Base-by-base conservation (phyloP, 37 sponge, comb jelly and placozoan species). In the Ephydatia muelleri region DNA sequence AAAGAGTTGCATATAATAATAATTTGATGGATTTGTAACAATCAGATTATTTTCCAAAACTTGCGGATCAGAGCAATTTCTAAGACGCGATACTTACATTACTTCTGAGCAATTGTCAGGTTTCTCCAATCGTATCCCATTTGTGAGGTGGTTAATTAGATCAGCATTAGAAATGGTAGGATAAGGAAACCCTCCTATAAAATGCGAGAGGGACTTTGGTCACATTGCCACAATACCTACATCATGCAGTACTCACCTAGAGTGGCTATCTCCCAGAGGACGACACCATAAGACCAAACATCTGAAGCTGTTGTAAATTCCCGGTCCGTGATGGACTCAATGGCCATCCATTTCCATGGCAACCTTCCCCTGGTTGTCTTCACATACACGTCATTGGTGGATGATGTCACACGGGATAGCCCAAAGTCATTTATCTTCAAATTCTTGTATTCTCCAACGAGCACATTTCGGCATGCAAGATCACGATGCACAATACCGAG, bases 361-460 rank as follows among this genome's bases (percentile, higher is more conserved):
- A 89, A 75, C 2, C 89, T 86, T n/a, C 90, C 94, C 30, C 70
- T 83, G n/a, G 86, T 89, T 65, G 81, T 86, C 85, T 93, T 90
- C 16, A 93, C 80, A 37, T 93, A 93, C 3, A 90, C 83, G 37
- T 93, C 90, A 6, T 93, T 82, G 4, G 82, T 73, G 33, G 82
- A 79, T 35, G 38, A 32, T 0, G 70, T 32, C 22, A 43, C 76
- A 3, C 94, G 76, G 23, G 94, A 87, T 90, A 93, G 81, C n/a
- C 94, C 94, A 86, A 93, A 86, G 72, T 93, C 94, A 30, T 82
- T 90, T 83, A 93, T 93, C 73, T 89, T 93, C 39, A 93, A 82
- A 33, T 80, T 80, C 80, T 93, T 89, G 22, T 79, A 80, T 43
- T 89, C 90, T 13, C 77, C 90, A 0, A 93, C 88, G 8, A 93